Conservation (phyloP, 2,113 vertebrate genomes). For the Ochotona curzoniae region DNA sequence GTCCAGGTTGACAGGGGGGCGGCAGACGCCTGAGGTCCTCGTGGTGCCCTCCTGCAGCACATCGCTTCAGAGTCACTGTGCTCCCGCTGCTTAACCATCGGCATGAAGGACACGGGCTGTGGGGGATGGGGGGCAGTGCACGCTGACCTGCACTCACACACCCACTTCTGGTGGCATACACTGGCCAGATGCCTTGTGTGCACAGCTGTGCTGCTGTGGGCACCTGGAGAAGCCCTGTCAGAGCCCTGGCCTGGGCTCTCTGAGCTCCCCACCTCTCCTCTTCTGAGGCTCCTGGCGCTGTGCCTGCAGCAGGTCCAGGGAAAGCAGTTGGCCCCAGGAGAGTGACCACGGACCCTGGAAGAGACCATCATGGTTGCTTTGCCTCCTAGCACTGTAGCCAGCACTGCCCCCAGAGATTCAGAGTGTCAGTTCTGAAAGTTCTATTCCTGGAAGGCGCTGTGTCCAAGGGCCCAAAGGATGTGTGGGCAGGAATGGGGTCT, state of each 20-base stretch:
- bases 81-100: background rate
- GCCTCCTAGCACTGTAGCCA: background rate
- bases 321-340: background rate
- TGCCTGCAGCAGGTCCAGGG: background rate
- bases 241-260: background rate
- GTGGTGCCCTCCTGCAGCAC: too few species aligned
- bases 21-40: too few species aligned
- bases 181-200: background rate
- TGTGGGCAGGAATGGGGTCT: too few species aligned
- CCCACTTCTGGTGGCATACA: accelerated
- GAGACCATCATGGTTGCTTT: accelerated
- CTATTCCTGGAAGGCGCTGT: too few species aligned
- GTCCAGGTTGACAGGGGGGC: too few species aligned
- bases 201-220: accelerated
- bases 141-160: accelerated
- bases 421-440: too few species aligned
- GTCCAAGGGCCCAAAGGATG: too few species aligned
- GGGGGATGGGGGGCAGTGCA: accelerated
- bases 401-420: accelerated
- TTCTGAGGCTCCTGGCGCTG: background rate
- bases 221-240: too few species aligned
- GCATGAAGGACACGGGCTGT: background rate
- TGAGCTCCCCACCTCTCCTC: background rate
- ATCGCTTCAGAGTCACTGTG: too few species aligned
- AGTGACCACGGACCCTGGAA: too few species aligned